Evolutionary conservation across 2,888 invertebrate genomes (phyloP), one percentile per base, ranked within the genome.

Genomic region (Calliopum simillimum): DNA sequence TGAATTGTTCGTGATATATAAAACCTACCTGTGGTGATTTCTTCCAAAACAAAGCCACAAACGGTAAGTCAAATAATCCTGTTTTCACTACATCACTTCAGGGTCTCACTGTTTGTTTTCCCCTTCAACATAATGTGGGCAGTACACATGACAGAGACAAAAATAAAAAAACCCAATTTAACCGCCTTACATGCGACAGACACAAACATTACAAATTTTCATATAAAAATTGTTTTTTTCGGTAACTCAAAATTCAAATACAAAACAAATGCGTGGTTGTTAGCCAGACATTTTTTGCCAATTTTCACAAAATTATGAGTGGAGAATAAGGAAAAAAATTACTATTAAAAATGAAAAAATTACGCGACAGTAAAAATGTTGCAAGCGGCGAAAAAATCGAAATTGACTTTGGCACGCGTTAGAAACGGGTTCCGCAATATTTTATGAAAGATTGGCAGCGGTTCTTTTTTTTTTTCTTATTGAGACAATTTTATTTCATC

Each of bases 241-340:
- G 16, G 8, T 47, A 63, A 16, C 47, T 23, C 46, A 14, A 47
- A 47, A 33, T 25, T 49, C 33, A 33, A 33, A 33, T 33, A 33
- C 33, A 33, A 33, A 33, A 33, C 33, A 33, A 33, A 33, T 63
- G 47, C 33, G 49, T 47, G 16, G 49, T 63, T 63, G 47, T 49
- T 11, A 49, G 33, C 33, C 33, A 13, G 47, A 23, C 14, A 23
- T 63, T 47, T n/a, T 41, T 43, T n/a, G 59, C 43, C 44, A 19
- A 43, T 59, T 43, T 43, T 43, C 13, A 41, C 33, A 19, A 33
- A 46, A 16, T 19, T 12, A 53, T 16, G n/a, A 49, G 19, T 16
- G 49, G 1, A 6, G 49, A 49, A 49, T 6, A 49, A 49, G 6
- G 1, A 51, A 51, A 51, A 4, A 19, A 53, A 53, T 19, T 53